Evolutionary conservation across 2,113 vertebrate genomes (phyloP), one percentile per base, ranked within the genome.

Genomic region (Ibidorhyncha struthersii): DNA sequence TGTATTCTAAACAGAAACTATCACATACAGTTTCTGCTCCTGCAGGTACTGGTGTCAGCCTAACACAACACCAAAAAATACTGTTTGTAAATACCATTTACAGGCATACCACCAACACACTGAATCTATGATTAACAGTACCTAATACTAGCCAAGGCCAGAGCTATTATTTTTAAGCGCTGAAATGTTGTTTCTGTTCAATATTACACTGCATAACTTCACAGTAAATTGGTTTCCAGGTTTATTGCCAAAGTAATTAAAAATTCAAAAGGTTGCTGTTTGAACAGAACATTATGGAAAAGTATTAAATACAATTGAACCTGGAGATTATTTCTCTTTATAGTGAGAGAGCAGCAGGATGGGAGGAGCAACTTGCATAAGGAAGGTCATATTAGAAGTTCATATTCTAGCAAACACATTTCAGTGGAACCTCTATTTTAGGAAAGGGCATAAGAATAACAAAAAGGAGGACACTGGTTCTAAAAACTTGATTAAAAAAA

Each of bases 221-320:
- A 77, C 41, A 78, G 55, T 79, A 92, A 96, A 96, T 95, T 93
- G 69, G 76, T 69, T 94, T 84, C 38, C 80, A 86, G 59, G 69
- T 96, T 95, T 93, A 92, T 70, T 95, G 72, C 72, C 61, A 90
- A 86, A 82, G 80, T 67, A 95, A 93, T 97, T 95, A 96, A 95
- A 96, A 97, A 93, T 86, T 78, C 86, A 93, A 92, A 96, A 92
- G 72, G 61, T 79, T 92, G 80, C n/a, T 63, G 38, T 79, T 95
- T 84, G 82, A 86, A 80, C 43, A 92, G 89, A 93, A 90, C 61
- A 49, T 86, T 93, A 92, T 27, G n/a, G 63, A 76, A 95, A 82
- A 92, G 18, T 65, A 66, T 83, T 79, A 91, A 92, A 74, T 65
- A 74, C 69, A 92, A 38, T 4, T 78, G 72, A 94, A 86, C 36